These are phyloP conservation scores for Numenius phaeopus DNA, from an alignment of 2,797 vertebrate species.

Conservation along the genomic window DNA sequence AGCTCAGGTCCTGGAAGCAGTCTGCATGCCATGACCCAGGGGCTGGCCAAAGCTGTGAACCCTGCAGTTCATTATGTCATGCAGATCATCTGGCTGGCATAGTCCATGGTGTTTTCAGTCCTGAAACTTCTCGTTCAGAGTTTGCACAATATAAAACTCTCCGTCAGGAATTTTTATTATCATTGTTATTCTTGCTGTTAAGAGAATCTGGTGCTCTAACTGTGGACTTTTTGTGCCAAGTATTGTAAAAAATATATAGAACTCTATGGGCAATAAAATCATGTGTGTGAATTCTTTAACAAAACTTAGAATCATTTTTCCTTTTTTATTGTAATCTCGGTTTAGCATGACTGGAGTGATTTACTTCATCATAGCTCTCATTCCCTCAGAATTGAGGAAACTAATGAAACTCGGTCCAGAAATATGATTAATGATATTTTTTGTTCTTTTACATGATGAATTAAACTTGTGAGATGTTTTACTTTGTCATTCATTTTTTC, in stretches of 20 bases:
- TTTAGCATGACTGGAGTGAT: background rate
- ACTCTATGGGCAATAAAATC: background rate
- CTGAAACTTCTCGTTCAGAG: background rate
- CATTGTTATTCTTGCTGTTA: background rate
- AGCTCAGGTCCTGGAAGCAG: background rate
- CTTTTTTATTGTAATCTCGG: background rate
- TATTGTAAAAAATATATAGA: background rate
- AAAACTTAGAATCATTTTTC: background rate
- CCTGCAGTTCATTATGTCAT: background rate
- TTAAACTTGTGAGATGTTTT: background rate
- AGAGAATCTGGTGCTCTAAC: background rate
- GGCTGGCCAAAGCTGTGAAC: background rate
- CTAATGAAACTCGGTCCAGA: background rate
- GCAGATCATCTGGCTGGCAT: background rate
- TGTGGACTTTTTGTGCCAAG: background rate
- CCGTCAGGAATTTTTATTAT: background rate
- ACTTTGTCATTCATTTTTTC: background rate
- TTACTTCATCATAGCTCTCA: background rate
- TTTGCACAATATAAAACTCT: background rate
- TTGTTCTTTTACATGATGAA: background rate
- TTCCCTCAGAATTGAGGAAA: background rate
- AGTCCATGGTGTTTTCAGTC: background rate
- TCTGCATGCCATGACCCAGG: rapidly evolving
- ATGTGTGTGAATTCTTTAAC: background rate
- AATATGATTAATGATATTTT: background rate